Percentiles rank a stretch among this genome's conserved stretches.
Conservation (phyloP, 1,140 invertebrate genomes). For the Panulirus ornatus region DNA sequence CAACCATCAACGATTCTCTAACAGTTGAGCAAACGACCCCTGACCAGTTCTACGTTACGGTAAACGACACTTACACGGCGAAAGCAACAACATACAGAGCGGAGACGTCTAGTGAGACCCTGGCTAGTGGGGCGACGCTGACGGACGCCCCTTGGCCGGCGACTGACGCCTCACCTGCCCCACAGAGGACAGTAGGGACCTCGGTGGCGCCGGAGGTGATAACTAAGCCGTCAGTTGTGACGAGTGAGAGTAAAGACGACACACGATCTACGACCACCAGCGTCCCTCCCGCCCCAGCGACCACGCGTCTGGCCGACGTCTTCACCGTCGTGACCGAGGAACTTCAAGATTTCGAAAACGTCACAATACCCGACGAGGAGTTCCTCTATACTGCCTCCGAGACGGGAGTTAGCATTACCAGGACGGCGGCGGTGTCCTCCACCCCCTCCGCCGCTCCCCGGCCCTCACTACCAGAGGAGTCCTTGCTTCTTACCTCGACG, state of each 20-base stretch:
- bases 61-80: background rate
- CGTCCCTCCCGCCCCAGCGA: background rate
- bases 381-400: background rate
- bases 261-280: background rate
- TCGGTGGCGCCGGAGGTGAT: background rate
- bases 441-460: background rate
- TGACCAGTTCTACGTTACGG: background rate
- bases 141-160: background rate
- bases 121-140: background rate
- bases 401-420: background rate
- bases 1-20: background rate
- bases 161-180: background rate
- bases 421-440: background rate
- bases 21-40: background rate
- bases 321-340: conserved; percentile 1
- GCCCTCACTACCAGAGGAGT: background rate
- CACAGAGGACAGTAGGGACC: background rate
- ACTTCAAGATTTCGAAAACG: background rate
- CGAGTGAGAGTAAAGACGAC: background rate
- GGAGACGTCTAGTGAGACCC: background rate
- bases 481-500: background rate
- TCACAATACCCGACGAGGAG: conserved; percentile 10
- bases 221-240: background rate
- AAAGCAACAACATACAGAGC: background rate
- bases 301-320: background rate